Base-by-base conservation (phyloP, 2,797 vertebrate species). In the Scarus forsteni region DNA sequence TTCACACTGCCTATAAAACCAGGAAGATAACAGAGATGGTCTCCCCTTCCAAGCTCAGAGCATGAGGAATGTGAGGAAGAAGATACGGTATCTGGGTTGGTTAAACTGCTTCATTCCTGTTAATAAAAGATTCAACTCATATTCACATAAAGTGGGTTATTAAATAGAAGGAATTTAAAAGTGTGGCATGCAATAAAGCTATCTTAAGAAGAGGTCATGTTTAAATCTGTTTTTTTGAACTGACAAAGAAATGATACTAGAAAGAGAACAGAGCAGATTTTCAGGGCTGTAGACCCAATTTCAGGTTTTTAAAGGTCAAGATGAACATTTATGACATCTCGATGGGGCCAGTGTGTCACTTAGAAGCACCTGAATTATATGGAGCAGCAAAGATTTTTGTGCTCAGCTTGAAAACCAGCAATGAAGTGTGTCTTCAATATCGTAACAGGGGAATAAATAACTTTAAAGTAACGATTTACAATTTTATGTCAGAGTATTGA, bases 301-400 rank as follows among this genome's bases (percentile, higher is more conserved):
- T 73, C 70, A 49, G 69, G 62, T 66, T 63, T 40, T 42, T 53
- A 70, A 86, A 87, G 77, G 73, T 81, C 79, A 83, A 8, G 7
- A 39, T 69, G 43, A 66, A 69, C 34, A 48, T 70, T 77, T 34
- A 48, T 27, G 49, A 66, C 50, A 7, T 74, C 77, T 79, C 51
- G 60, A 14, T 36, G 2, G n/a, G 51, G 50, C 50, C 50, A 57
- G 56, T 46, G 35, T 66, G 46, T 51, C 69, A 43, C 40, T 48
- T 7, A 16, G 44, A 54, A 39, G 45, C 48, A 45, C 44, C 39
- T 38, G 10, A 42, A 50, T 13, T 38, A 50, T 15, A 36, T 14
- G 12, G 10, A 42, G 19, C 12, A 34, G 43, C 48, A 13, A 51
- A 16, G 36, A 27, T 60, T 43, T 69, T 45, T 48, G 13, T 50